Conservation (phyloP, 2,113 vertebrate species). For the Epinephelus moara region DNA sequence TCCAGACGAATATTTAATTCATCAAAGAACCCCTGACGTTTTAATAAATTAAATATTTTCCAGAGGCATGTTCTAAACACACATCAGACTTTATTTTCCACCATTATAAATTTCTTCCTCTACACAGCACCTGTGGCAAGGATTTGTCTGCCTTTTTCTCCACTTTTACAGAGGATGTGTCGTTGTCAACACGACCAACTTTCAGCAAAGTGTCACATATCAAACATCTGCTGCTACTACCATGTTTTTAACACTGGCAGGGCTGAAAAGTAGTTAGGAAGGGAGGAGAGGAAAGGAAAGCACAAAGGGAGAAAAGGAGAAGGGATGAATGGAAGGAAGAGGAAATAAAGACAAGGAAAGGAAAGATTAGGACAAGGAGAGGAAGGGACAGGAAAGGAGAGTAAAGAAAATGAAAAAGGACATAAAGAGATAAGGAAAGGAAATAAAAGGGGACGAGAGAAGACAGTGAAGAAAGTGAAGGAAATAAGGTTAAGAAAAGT, state of each 20-base stretch:
- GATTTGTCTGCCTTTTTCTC: slow-evolving; percentile 9
- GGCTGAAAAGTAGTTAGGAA: background rate
- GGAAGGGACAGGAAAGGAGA: background rate
- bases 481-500: background rate
- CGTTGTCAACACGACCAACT: slow-evolving; percentile 28
- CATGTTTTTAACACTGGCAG: slow-evolving; percentile 2
- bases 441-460: background rate
- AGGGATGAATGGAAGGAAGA: too few species aligned
- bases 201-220: slow-evolving; percentile 13
- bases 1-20: slow-evolving; percentile 51
- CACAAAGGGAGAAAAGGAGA: background rate
- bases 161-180: slow-evolving; percentile 17
- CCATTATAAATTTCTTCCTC: slow-evolving; percentile 10
- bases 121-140: slow-evolving; percentile 30
- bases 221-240: slow-evolving; percentile 3
- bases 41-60: slow-evolving; percentile 55
- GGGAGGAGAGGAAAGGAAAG: background rate
- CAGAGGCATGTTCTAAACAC: slow-evolving; percentile 41
- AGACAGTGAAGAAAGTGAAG: background rate
- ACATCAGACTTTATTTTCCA: slow-evolving; percentile 36
- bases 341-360: too few species aligned
- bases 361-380: too few species aligned
- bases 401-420: too few species aligned
- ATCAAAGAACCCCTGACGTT: slow-evolving; percentile 51
- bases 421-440: background rate